A percentile compares a stretch with the other conserved stretches of the same genome.
Conservation (phyloP, 64 coral and sea anemone species). For the Stichodactyla mertensii region DNA sequence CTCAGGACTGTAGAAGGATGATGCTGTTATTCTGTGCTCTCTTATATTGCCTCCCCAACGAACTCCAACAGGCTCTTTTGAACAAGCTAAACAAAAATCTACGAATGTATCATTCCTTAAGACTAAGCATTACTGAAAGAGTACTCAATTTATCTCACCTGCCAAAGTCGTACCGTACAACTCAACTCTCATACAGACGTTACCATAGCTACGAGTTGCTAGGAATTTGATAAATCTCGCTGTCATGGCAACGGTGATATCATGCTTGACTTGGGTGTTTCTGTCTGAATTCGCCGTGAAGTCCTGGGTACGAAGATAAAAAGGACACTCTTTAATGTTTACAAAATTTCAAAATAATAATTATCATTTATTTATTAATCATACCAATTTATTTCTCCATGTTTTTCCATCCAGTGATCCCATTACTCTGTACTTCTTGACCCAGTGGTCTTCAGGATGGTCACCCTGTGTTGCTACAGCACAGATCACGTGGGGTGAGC, state of each 20-base stretch:
- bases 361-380: not conserved
- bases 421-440: not conserved
- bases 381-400: not conserved
- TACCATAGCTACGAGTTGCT: not conserved
- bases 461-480: conserved; percentile 14
- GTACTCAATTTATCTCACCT: not conserved
- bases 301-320: not conserved
- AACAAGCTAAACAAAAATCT: not conserved
- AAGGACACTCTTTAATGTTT: not conserved
- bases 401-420: not conserved
- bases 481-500: not conserved
- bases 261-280: not conserved
- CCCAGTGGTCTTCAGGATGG: not conserved
- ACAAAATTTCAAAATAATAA: too few species aligned
- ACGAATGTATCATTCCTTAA: too few species aligned
- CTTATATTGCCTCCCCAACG: not conserved
- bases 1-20: not conserved
- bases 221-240: conserved; percentile 5
- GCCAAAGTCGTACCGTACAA: not conserved
- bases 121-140: too few species aligned
- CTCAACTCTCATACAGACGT: conserved; percentile 15
- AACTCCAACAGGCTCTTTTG: not conserved
- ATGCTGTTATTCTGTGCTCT: not conserved
- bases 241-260: not conserved
- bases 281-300: conserved; percentile 20